Percentiles rank a stretch among this genome's conserved stretches.
phyloP scores from a whole-genome alignment of 2,797 vertebrate genomes.

The Anguilla anguilla region DNA sequence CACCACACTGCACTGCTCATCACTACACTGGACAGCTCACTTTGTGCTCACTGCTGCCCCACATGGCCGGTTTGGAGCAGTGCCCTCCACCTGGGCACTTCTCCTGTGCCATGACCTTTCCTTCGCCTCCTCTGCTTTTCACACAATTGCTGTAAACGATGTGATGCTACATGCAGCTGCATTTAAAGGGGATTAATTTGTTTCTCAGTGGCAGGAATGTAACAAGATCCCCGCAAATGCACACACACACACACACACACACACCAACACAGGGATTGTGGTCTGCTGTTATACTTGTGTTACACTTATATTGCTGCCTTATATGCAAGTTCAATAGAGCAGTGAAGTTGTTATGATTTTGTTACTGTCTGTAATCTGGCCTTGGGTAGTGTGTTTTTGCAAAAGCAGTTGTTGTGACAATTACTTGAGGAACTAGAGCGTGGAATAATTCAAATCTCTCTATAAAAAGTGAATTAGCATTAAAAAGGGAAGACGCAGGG shows the following conservation, averaged over 20 bases:
- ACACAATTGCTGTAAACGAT: conserved; percentile 75
- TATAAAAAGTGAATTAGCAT: neutral
- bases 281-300: neutral
- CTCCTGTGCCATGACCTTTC: conserved; percentile 76
- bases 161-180: conserved; percentile 55
- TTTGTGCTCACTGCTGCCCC: neutral
- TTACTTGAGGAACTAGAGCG: conserved; percentile 14
- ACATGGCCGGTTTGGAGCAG: neutral
- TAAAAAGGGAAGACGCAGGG: neutral
- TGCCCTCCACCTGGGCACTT: conserved; percentile 67
- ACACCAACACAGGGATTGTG: neutral
- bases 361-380: neutral
- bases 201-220: conserved; percentile 36
- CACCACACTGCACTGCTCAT: no score
- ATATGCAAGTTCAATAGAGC: neutral
- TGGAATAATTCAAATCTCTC: conserved; percentile 41
- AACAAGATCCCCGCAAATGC: conserved; percentile 22
- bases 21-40: neutral
- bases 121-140: conserved; percentile 66
- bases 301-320: neutral
- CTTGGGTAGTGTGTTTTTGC: neutral
- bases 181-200: conserved; percentile 30
- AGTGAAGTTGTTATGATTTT: neutral
- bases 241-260: conserved; percentile 1
- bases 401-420: conserved; percentile 11